Conservation (phyloP, 2,113 vertebrate genomes). For the Xiphophorus maculatus region DNA sequence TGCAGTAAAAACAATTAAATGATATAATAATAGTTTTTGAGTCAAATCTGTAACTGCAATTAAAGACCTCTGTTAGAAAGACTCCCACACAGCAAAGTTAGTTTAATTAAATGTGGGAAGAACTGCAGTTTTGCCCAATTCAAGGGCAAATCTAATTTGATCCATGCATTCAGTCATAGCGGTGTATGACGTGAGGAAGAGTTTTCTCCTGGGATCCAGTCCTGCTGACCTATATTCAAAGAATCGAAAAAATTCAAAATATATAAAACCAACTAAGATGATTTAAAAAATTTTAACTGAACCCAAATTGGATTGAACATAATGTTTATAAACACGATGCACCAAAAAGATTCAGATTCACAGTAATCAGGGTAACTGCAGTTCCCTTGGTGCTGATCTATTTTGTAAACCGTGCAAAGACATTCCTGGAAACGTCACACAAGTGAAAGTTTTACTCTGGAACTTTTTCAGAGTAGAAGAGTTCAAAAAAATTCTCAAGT, state of each 20-base stretch:
- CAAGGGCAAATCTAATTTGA: constrained; percentile 47
- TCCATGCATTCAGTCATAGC: constrained; percentile 48
- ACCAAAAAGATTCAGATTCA: constrained; percentile 6
- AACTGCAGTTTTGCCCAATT: constrained; percentile 12
- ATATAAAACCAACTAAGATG: background rate
- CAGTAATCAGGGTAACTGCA: constrained; percentile 1
- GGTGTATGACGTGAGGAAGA: constrained; percentile 22
- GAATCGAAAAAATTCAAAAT: background rate
- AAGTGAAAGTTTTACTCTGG: background rate
- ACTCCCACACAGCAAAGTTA: constrained; percentile 6
- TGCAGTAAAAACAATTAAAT: constrained; percentile 1
- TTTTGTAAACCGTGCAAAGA: constrained; percentile 17
- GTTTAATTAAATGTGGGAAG: constrained; percentile 31
- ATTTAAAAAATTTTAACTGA: background rate
- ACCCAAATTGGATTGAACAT: background rate
- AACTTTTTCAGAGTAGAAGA: background rate
- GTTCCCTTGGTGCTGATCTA: constrained; percentile 24
- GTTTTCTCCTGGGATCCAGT: background rate
- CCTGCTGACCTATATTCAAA: constrained; percentile 21
- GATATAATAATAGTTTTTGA: background rate
- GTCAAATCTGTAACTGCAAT: background rate
- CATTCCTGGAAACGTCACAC: constrained; percentile 25
- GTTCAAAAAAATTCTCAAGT: background rate
- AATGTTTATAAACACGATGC: background rate
- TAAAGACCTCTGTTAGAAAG: background rate